These are phyloP conservation scores for Phataginus tetradactyla DNA, from an alignment of 2,797 vertebrate genomes.

Conservation along the genomic window DNA sequence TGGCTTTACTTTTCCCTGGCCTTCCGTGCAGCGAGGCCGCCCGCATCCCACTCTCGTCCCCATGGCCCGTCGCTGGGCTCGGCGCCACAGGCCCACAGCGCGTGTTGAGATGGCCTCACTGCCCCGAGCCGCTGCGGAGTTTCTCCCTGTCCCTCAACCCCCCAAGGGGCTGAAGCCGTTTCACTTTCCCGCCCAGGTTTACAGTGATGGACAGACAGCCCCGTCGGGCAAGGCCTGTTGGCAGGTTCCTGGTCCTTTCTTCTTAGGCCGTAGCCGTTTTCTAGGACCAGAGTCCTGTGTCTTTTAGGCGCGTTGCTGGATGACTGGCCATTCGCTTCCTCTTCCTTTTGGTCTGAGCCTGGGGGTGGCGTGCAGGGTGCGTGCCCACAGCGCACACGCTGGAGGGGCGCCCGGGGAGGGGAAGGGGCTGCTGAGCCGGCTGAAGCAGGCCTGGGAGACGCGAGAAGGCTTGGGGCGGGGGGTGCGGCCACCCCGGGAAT, in stretches of 20 bases:
- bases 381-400: accelerated
- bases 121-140: background rate
- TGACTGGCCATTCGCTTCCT: background rate
- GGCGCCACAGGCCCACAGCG: background rate
- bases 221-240: background rate
- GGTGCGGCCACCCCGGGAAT: background rate
- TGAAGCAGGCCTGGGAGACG: background rate
- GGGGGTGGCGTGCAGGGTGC: background rate
- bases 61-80: background rate
- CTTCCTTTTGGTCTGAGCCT: background rate
- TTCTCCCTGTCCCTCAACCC: background rate
- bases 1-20: background rate
- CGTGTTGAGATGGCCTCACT: background rate
- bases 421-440: background rate
- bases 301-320: background rate
- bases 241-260: background rate
- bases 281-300: background rate
- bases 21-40: background rate
- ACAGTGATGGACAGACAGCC: background rate
- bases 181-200: background rate
- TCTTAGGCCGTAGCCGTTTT: background rate
- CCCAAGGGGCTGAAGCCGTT: background rate
- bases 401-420: background rate
- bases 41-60: background rate
- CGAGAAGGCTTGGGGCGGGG: background rate